phyloP scores from a whole-genome alignment of 2,888 invertebrate species.

The Polyommatus iphigenia region DNA sequence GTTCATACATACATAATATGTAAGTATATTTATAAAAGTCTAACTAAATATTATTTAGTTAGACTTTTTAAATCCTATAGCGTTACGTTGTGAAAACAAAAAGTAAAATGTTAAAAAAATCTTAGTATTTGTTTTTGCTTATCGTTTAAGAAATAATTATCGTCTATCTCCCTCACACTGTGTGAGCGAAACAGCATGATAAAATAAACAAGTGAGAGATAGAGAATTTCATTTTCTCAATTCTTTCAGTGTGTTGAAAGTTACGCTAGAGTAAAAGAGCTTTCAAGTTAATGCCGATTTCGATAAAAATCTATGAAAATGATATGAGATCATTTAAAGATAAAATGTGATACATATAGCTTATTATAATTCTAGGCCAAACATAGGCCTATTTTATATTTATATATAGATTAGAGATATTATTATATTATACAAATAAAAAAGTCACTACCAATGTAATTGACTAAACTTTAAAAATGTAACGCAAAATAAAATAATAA shows the following conservation, averaged over 20 bases:
- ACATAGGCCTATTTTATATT: background rate
- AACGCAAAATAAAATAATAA: background rate
- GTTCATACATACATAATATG: background rate
- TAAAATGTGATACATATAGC: conserved; percentile 15
- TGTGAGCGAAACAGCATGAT: background rate
- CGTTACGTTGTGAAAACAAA: background rate
- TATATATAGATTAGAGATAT: conserved; percentile 4
- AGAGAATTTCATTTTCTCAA: background rate
- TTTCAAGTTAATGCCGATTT: background rate
- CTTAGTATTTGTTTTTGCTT: background rate
- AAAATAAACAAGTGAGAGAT: background rate
- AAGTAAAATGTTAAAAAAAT: background rate
- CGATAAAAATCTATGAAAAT: conserved; percentile 25
- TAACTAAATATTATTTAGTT: too few relatives aligned
- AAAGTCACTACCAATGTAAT: conserved; percentile 1
- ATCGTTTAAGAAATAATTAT: background rate
- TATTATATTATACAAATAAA: background rate
- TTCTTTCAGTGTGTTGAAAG: background rate
- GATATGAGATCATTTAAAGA: conserved; percentile 31
- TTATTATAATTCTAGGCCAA: conserved; percentile 16
- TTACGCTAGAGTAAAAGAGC: background rate
- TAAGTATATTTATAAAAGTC: too few relatives aligned
- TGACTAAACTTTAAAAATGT: background rate
- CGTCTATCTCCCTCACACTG: background rate
- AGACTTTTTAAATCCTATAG: background rate